Percentiles rank a stretch among this genome's conserved stretches.
Conservation (phyloP, 2,113 vertebrate genomes). For the Meleagris gallopavo region DNA sequence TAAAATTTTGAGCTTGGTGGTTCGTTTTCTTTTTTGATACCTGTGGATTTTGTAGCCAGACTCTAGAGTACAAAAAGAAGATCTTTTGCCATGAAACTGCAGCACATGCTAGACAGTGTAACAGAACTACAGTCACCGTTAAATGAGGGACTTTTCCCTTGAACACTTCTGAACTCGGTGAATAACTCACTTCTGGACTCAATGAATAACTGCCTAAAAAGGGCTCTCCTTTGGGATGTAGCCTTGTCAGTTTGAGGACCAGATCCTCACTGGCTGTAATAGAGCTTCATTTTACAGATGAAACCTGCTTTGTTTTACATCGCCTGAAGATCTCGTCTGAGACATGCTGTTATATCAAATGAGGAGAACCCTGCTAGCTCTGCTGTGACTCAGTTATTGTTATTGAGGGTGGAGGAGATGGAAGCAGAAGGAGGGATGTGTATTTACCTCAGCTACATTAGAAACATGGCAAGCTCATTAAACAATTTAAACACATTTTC, state of each 20-base stretch:
- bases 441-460: conserved; percentile 33
- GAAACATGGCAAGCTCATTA: conserved; percentile 6
- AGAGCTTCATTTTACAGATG: neutral
- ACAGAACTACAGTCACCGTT: neutral
- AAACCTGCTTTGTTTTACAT: neutral
- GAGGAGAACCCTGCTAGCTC: neutral
- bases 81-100: neutral
- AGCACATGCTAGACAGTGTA: neutral
- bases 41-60: neutral
- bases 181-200: neutral
- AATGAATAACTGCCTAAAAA: neutral
- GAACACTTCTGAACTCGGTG: neutral
- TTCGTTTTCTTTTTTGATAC: neutral
- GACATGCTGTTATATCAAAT: neutral
- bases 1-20: neutral
- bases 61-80: neutral
- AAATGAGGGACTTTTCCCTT: neutral
- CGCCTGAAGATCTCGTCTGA: neutral
- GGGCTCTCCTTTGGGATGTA: neutral
- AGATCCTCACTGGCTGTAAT: neutral
- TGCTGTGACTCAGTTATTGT: neutral
- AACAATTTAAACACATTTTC: neutral
- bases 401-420: neutral
- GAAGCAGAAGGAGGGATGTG: neutral
- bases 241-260: neutral